Base-by-base conservation (phyloP, 2,113 vertebrate genomes). In the Clarias gariepinus region DNA sequence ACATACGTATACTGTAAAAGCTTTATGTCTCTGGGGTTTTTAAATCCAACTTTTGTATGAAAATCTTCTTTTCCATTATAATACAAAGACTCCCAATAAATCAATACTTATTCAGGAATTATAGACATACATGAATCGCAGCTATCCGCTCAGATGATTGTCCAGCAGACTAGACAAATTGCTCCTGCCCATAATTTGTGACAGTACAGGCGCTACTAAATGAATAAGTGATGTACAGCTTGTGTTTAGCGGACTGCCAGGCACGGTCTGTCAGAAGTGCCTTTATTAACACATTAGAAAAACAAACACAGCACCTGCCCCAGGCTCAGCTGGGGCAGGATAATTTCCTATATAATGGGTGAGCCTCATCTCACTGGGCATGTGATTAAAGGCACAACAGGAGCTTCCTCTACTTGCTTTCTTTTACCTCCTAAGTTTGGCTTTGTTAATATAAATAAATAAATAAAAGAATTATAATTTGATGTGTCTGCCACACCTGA, bases 261-360 rank as follows among this genome's bases (percentile, higher is more conserved):
- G 74, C 61, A 63, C 47, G 61, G 76, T 84, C 77, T 61, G 47
- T 68, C 16, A 30, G 82, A 57, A 90, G 78, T 16, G 36, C 74
- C 41, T 58, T 90, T 90, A 91, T 90, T 91, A 89, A 90, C 81
- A 86, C 76, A 91, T 91, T 87, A 90, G 58, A 86, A 81, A 90
- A 90, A 86, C 88, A 90, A 90, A 90, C 88, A 88, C 84, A 88
- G 78, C 89, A 89, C 84, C 89, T 90, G 86, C 71, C 76, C 41
- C 71, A 71, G 85, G 86, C 89, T 89, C 89, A 92, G 89, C 86
- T 91, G 90, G 60, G 41, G 53, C 71, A 33, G 86, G 69, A 53
- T 84, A 88, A 86, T 85, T 58, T 79, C 58, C 87, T 86, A 84
- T 88, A 79, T 86, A 77, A 21, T 66, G 52, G 25, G 83, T 33